Percentiles rank a stretch among this genome's conserved stretches.
Conservation (phyloP, 1,140 invertebrate species). For the Papilio helenus region DNA sequence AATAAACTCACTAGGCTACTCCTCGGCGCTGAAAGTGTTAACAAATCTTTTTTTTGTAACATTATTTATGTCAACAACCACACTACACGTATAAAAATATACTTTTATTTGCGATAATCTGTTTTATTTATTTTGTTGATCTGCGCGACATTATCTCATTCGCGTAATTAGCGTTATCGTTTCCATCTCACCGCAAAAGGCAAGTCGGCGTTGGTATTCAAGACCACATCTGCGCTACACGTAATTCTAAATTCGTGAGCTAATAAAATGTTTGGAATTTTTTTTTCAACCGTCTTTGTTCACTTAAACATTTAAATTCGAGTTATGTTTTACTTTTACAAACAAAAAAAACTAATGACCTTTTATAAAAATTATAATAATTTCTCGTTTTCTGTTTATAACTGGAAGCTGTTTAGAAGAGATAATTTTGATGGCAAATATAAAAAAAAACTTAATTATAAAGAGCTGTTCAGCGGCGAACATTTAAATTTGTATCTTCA, state of each 20-base stretch:
- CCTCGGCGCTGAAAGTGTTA: too few species aligned
- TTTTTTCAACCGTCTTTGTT: slow-evolving; percentile 15
- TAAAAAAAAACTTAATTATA: not conserved
- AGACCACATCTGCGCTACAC: slow-evolving; percentile 27
- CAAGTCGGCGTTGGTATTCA: slow-evolving; percentile 21
- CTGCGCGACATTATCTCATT: slow-evolving; percentile 6
- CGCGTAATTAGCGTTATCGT: slow-evolving; percentile 38
- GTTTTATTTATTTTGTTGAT: slow-evolving; percentile 2
- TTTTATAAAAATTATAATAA: slow-evolving; percentile 4
- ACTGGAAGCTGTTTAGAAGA: not conserved
- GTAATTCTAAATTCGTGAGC: slow-evolving; percentile 36
- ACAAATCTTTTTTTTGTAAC: too few species aligned
- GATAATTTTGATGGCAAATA: not conserved
- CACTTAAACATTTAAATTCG: not conserved
- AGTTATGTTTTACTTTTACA: slow-evolving; percentile 9
- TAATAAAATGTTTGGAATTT: slow-evolving; percentile 31
- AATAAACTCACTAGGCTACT: too few species aligned
- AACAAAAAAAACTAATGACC: not conserved
- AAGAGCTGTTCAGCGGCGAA: too few species aligned
- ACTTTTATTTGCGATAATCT: not conserved
- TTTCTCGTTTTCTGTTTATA: not conserved
- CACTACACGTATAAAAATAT: not conserved
- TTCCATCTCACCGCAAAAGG: slow-evolving; percentile 36
- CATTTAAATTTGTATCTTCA: too few species aligned
- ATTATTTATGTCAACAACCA: not conserved